These are phyloP conservation scores for Nanorana parkeri DNA, from an alignment of 2,113 vertebrate species.

Conservation along the genomic window DNA sequence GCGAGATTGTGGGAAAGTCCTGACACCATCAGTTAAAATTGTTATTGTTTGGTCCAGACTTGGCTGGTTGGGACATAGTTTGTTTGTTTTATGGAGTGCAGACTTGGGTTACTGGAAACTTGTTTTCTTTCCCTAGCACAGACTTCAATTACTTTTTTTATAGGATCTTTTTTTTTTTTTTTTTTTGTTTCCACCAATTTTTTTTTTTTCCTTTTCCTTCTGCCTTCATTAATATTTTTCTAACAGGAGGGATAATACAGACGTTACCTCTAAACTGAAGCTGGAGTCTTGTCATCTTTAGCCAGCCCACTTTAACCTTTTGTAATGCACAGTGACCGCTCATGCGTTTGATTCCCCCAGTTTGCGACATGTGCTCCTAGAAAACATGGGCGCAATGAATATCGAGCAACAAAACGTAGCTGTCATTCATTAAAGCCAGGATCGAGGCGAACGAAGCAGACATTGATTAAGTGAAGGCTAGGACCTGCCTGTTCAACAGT, in stretches of 20 bases:
- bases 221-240: slow-evolving; percentile 59
- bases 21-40: slow-evolving; percentile 73
- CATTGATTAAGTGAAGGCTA: slow-evolving; percentile 67
- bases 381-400: slow-evolving; percentile 54
- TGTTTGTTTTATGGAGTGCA: slow-evolving; percentile 82
- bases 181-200: slow-evolving; percentile 60
- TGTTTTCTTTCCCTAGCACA: slow-evolving; percentile 75
- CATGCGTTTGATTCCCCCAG: slow-evolving; percentile 55
- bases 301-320: slow-evolving; percentile 27
- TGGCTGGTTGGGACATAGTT: slow-evolving; percentile 71
- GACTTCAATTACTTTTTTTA: slow-evolving; percentile 77
- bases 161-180: slow-evolving; percentile 70
- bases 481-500: slow-evolving; percentile 60
- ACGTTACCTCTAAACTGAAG: neutral
- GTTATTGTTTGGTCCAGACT: slow-evolving; percentile 78
- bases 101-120: slow-evolving; percentile 73
- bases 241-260: slow-evolving; percentile 42
- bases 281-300: neutral
- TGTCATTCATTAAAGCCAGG: slow-evolving; percentile 58
- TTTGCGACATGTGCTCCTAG: slow-evolving; percentile 60
- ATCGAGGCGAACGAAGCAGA: slow-evolving; percentile 59
- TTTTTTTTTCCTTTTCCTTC: slow-evolving; percentile 69
- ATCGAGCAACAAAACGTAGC: slow-evolving; percentile 56
- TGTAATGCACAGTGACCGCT: slow-evolving; percentile 55
- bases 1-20: slow-evolving; percentile 76